phyloP scores from a whole-genome alignment of 2,797 vertebrate species.

The Merluccius polli region DNA sequence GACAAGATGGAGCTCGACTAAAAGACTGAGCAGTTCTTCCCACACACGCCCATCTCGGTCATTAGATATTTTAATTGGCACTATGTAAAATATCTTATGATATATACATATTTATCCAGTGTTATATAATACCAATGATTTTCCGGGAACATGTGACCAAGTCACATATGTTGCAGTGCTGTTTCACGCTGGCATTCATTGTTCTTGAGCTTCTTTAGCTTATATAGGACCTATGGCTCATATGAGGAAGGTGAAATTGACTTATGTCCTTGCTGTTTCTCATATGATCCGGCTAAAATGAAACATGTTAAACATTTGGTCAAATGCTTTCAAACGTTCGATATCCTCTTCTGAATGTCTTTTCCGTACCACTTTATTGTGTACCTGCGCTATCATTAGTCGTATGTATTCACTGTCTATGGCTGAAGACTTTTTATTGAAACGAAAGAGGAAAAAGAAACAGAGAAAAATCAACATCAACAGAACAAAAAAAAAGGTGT shows the following conservation, averaged over 20 bases:
- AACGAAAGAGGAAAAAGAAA: not conserved
- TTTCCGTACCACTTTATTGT: not conserved
- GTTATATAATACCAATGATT: not conserved
- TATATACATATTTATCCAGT: not conserved
- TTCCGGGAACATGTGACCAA: not conserved
- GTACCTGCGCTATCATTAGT: not conserved
- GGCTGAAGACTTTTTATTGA: not conserved
- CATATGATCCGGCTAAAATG: not conserved
- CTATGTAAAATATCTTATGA: not conserved
- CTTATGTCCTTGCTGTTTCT: not conserved
- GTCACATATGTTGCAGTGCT: not conserved
- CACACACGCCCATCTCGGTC: slow-evolving; percentile 8
- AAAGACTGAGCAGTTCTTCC: slow-evolving; percentile 14
- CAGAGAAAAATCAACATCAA: not conserved
- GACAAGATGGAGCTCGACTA: slow-evolving; percentile 22
- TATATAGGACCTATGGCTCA: not conserved
- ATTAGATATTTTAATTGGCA: slow-evolving; percentile 12
- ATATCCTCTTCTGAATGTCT: not conserved
- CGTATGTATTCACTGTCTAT: not conserved
- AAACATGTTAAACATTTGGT: not conserved
- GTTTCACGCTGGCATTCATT: not conserved
- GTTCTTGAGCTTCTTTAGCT: not conserved
- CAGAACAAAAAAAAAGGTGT: too few relatives aligned
- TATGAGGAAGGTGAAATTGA: not conserved
- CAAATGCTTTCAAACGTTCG: not conserved